A percentile compares a stretch with the other conserved stretches of the same genome.
Evolutionary conservation across 2,888 invertebrate species (phyloP).

Genomic region (Venusia cambrica): DNA sequence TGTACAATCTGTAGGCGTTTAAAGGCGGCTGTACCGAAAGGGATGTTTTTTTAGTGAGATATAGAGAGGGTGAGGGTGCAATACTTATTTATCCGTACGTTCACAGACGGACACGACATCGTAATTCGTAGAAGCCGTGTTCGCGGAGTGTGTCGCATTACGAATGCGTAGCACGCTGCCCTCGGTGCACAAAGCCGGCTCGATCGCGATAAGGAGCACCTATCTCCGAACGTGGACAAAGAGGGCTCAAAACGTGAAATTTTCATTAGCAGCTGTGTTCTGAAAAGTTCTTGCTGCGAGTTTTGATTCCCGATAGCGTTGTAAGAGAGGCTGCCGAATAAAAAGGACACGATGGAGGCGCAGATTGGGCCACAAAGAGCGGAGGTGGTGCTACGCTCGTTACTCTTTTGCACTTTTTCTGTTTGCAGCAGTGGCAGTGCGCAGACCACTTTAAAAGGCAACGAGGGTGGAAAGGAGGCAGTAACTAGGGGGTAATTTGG

Average conservation of each 20-base stretch:
- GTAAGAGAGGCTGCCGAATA: constrained; percentile 72
- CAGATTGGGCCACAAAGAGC: constrained; percentile 80
- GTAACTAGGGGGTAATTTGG: constrained; percentile 80
- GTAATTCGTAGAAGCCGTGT: constrained; percentile 61
- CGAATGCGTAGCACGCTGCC: constrained; percentile 60
- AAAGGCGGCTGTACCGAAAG: constrained; percentile 79
- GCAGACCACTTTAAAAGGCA: constrained; percentile 80
- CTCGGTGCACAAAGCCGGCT: constrained; percentile 52
- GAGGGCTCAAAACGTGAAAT: constrained; percentile 72
- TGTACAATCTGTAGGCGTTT: constrained; percentile 82
- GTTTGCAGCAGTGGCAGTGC: constrained; percentile 77
- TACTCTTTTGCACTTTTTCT: constrained; percentile 76
- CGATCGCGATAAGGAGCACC: constrained; percentile 67
- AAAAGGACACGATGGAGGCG: constrained; percentile 74
- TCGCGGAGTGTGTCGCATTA: constrained; percentile 54
- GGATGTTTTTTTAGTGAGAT: constrained; percentile 80
- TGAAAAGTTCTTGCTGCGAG: constrained; percentile 66
- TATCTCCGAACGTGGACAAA: constrained; percentile 67
- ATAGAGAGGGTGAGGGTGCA: constrained; percentile 80
- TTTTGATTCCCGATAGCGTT: constrained; percentile 77
- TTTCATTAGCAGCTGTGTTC: constrained; percentile 74
- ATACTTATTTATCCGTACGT: constrained; percentile 78
- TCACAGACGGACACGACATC: constrained; percentile 64
- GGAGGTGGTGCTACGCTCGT: constrained; percentile 72
- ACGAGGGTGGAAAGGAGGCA: constrained; percentile 65